A percentile compares a stretch with the other conserved stretches of the same genome.
These are phyloP conservation scores for Coreius guichenoti DNA, from an alignment of 2,797 vertebrate genomes.

Conservation along the genomic window DNA sequence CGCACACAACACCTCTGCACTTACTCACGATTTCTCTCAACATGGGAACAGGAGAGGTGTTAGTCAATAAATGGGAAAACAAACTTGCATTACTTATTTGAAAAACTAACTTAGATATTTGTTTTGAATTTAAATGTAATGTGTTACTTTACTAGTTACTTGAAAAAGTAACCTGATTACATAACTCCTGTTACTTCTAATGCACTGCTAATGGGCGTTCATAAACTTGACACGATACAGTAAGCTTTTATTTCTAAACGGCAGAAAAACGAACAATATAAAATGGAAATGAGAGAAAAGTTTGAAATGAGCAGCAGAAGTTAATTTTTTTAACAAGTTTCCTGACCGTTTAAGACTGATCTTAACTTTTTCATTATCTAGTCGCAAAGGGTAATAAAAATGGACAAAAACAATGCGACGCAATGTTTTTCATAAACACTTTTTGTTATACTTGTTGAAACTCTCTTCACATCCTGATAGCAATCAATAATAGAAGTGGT, in stretches of 20 bases:
- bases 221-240: not conserved
- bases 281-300: not conserved
- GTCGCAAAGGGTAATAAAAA: not conserved
- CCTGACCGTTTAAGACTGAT: not conserved
- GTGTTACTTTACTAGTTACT: not conserved
- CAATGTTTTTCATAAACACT: not conserved
- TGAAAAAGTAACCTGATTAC: not conserved
- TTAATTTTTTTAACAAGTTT: not conserved
- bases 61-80: not conserved
- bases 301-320: not conserved
- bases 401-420: not conserved
- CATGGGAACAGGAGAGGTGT: not conserved
- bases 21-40: not conserved
- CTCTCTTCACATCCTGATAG: too few species aligned
- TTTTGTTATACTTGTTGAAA: not conserved
- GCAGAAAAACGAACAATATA: not conserved
- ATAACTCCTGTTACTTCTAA: not conserved
- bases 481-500: too few species aligned
- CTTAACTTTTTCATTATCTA: not conserved
- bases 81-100: not conserved
- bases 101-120: not conserved
- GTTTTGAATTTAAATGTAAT: not conserved
- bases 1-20: not conserved
- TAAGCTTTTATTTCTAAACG: not conserved
- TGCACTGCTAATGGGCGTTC: not conserved